Conservation (phyloP, 1,140 invertebrate species). For the Chionoecetes opilio region DNA sequence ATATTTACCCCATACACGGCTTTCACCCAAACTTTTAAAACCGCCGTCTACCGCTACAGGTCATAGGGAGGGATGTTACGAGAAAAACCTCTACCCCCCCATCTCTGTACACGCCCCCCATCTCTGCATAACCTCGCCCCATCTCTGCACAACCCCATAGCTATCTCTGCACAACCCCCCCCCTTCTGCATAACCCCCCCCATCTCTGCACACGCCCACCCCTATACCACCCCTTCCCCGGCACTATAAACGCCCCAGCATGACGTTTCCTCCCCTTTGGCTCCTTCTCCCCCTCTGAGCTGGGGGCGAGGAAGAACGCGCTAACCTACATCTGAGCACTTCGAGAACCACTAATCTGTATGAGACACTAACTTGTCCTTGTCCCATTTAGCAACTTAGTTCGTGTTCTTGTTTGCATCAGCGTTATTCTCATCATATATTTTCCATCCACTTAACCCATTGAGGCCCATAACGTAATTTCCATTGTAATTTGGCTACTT, state of each 20-base stretch:
- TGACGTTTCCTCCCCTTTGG: neutral
- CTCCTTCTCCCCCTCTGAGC: neutral
- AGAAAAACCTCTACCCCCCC: neutral
- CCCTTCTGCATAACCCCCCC: neutral
- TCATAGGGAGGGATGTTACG: neutral
- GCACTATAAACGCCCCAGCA: neutral
- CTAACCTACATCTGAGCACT: neutral
- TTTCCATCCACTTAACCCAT: neutral
- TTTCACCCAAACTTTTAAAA: neutral
- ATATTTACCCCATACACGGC: neutral
- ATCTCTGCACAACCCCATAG: no score
- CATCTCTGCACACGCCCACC: neutral
- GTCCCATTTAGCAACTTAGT: neutral
- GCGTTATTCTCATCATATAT: neutral
- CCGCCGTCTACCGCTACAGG: neutral
- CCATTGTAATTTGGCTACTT: no score
- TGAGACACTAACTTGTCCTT: neutral
- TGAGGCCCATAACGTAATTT: no score
- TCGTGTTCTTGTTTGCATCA: neutral
- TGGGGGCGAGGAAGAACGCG: neutral
- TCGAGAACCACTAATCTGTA: neutral
- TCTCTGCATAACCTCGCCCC: neutral
- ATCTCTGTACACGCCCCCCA: neutral
- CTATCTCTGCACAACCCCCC: neutral
- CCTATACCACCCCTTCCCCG: neutral